Evolutionary conservation across 1,140 invertebrate species (phyloP).

Genomic region (Venustaconcha ellipsiformis): DNA sequence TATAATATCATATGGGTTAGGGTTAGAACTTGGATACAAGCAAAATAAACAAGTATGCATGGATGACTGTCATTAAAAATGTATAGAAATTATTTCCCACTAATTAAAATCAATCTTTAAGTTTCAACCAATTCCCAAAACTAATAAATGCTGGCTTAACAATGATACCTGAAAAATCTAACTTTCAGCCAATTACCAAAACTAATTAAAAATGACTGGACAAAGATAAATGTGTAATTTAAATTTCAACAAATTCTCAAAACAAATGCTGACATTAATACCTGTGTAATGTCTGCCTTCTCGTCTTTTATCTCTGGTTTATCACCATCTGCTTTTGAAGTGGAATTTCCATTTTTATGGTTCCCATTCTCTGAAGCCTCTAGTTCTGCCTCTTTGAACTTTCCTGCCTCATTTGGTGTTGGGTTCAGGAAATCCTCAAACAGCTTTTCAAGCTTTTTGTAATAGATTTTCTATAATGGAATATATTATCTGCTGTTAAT

Average conservation of each 20-base stretch:
- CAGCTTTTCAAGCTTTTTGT: slow-evolving; percentile 47
- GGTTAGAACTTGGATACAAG: too few species aligned
- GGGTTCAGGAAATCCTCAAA: slow-evolving; percentile 35
- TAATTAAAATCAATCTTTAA: too few species aligned
- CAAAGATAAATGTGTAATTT: background rate
- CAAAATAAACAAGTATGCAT: too few species aligned
- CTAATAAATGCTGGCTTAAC: background rate
- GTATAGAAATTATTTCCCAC: too few species aligned
- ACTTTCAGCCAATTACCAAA: slow-evolving; percentile 15
- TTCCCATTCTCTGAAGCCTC: slow-evolving; percentile 16
- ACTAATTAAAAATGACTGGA: slow-evolving; percentile 10
- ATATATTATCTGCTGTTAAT: background rate
- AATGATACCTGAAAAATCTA: background rate
- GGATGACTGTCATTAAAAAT: too few species aligned
- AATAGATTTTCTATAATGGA: slow-evolving; percentile 57
- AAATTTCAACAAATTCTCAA: background rate
- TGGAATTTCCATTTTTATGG: slow-evolving; percentile 10
- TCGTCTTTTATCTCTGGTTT: slow-evolving; percentile 2
- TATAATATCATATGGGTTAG: too few species aligned
- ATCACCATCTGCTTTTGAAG: slow-evolving; percentile 8
- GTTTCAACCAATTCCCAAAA: background rate
- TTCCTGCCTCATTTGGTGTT: slow-evolving; percentile 14
- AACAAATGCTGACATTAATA: background rate
- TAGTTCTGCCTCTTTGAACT: slow-evolving; percentile 12
- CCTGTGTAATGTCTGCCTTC: background rate